Evolutionary conservation across 2,888 invertebrate species (phyloP), one percentile per base, ranked within the genome.

Genomic region (Patella depressa): DNA sequence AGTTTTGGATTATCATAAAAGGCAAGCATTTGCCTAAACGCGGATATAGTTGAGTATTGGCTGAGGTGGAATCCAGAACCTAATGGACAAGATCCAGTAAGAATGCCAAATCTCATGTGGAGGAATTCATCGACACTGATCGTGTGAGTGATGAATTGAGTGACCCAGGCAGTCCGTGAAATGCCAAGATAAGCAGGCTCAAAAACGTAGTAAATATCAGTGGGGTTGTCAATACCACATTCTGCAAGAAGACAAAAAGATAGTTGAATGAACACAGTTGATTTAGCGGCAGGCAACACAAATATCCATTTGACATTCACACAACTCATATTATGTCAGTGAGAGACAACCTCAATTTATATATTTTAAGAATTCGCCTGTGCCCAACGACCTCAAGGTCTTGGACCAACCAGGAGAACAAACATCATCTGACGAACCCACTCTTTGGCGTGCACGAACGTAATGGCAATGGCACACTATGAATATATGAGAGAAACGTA

Each of bases 141-240:
- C 14, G 78, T 76, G 72, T 74, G 70, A 14, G 78, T 75, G 72
- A 81, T 80, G 72, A 81, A 79, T 65, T 76, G 74, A 15, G 81
- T 81, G 72, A 79, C 78, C 81, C 81, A 81, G 57, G 75, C 65
- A 5, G 81, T 80, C 55, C 65, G 45, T 34, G 79, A 78, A 2
- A 71, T 2, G 1, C 81, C 81, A 29, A 81, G 73, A 7, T 19
- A 34, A 12, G 78, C 78, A 12, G 81, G 79, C n/a, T 77, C 80
- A 79, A 81, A 81, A 53, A 78, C 71, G 65, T 77, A 81, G 78
- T 79, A 73, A 70, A 81, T 76, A 55, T 81, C 81, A 15, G 78
- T 57, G 15, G 78, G 81, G 71, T 78, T 74, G 57, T 53, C 1
- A 17, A 73, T 74, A 2, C 75, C 75, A 71, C 81, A 81, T 0